phyloP scores from a whole-genome alignment of 2,113 vertebrate species.

The Microcebus tavaratra region DNA sequence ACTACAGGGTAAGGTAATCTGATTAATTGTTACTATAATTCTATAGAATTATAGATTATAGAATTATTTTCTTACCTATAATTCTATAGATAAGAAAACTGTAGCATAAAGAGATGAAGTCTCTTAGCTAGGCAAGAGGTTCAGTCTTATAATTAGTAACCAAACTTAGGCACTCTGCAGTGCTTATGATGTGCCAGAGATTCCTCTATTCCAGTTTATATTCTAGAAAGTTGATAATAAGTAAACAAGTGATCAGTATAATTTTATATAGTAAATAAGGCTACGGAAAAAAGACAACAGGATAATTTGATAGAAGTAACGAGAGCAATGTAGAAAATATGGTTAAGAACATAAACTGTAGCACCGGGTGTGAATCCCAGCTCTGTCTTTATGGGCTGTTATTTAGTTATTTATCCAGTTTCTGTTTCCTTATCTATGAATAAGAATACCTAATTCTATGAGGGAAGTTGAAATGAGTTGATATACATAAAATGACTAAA shows the following conservation, averaged over 20 bases:
- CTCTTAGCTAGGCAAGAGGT: not conserved
- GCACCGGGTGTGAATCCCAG: not conserved
- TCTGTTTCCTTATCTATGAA: not conserved
- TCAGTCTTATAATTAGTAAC: not conserved
- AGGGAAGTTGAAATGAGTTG: not conserved
- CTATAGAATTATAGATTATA: not conserved
- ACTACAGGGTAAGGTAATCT: not conserved
- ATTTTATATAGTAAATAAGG: not conserved
- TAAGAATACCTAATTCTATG: not conserved
- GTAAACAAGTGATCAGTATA: not conserved
- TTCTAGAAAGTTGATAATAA: constrained; percentile 28
- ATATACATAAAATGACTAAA: not conserved
- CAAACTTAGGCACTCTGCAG: not conserved
- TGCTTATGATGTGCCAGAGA: not conserved
- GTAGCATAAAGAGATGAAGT: not conserved
- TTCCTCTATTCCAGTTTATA: too few species aligned
- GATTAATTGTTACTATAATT: constrained; percentile 11
- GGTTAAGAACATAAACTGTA: not conserved
- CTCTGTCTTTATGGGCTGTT: not conserved
- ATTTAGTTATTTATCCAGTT: not conserved
- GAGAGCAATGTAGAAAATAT: not conserved
- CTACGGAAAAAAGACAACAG: not conserved
- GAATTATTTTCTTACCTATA: too few species aligned
- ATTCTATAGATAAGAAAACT: not conserved
- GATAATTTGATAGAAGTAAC: not conserved